Evolutionary conservation across 2,888 invertebrate species (phyloP).

Genomic region (Tromatobia lineatoria): DNA sequence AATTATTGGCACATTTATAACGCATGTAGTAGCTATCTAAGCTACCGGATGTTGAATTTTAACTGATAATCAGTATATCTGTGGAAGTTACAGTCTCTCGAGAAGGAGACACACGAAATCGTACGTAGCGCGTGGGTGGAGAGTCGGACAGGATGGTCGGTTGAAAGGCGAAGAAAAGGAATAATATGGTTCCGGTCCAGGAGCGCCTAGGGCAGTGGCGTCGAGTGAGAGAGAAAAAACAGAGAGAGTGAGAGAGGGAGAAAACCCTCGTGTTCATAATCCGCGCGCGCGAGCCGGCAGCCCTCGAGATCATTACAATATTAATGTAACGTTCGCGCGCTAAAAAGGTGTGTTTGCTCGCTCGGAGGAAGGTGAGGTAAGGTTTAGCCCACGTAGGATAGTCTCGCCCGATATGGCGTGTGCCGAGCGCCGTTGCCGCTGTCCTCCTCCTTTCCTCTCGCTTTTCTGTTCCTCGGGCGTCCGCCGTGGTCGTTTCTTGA

Average conservation of each 20-base stretch:
- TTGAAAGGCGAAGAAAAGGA: slow-evolving; percentile 50
- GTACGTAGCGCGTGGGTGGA: slow-evolving; percentile 54
- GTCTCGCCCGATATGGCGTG: slow-evolving; percentile 84
- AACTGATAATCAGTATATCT: slow-evolving; percentile 10
- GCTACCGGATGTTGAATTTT: slow-evolving; percentile 6
- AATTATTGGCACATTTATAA: background rate
- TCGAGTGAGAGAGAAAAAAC: slow-evolving; percentile 23
- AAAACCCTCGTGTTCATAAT: slow-evolving; percentile 65
- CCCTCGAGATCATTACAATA: slow-evolving; percentile 81
- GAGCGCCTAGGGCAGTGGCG: slow-evolving; percentile 29
- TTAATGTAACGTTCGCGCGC: slow-evolving; percentile 82
- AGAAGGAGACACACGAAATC: slow-evolving; percentile 51
- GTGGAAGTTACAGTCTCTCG: background rate
- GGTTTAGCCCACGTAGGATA: slow-evolving; percentile 83
- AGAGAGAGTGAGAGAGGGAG: slow-evolving; percentile 45
- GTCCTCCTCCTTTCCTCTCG: slow-evolving; percentile 66
- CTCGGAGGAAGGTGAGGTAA: slow-evolving; percentile 76
- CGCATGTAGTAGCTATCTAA: no score
- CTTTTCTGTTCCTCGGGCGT: slow-evolving; percentile 29
- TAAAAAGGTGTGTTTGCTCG: slow-evolving; percentile 84
- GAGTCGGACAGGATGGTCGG: slow-evolving; percentile 60
- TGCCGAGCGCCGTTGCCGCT: slow-evolving; percentile 79
- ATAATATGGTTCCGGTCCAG: slow-evolving; percentile 69
- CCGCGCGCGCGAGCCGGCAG: slow-evolving; percentile 65
- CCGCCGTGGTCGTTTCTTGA: slow-evolving; percentile 57